Percentiles rank a stretch among this genome's conserved stretches.
Evolutionary conservation across 2,888 invertebrate species (phyloP).

Genomic region (Cartodere bifasciata): DNA sequence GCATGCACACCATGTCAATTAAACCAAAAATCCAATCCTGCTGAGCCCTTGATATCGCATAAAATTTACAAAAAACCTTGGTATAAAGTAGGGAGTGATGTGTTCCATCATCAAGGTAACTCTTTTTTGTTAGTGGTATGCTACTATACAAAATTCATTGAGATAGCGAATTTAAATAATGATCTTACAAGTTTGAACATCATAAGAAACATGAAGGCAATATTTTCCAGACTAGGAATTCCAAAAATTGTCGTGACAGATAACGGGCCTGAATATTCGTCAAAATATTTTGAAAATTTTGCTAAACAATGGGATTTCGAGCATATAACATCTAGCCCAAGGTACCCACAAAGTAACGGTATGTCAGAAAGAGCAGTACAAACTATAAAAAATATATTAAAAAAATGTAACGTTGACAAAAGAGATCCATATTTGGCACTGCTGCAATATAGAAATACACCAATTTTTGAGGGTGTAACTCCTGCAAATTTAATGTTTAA

Average conservation of each 20-base stretch:
- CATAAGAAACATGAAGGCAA: constrained; percentile 5
- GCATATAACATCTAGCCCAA: constrained; percentile 14
- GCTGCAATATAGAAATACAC: constrained; percentile 9
- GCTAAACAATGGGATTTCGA: constrained; percentile 13
- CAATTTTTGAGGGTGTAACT: too few relatives aligned
- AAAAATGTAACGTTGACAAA: constrained; percentile 8
- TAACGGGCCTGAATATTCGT: constrained; percentile 17
- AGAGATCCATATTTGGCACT: constrained; percentile 10
- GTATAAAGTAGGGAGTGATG: constrained; percentile 10
- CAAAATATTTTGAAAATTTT: constrained; percentile 15
- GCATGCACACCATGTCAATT: constrained; percentile 10
- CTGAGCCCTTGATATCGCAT: constrained; percentile 12
- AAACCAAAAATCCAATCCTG: constrained; percentile 8
- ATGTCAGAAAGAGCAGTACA: constrained; percentile 13
- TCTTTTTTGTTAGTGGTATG: constrained; percentile 2
- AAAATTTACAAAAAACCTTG: constrained; percentile 10
- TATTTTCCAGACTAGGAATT: constrained; percentile 13
- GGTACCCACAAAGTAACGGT: constrained; percentile 15
- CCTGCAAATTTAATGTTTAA: constrained; percentile 12
- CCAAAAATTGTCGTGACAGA: constrained; percentile 16
- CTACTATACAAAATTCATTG: constrained; percentile 9
- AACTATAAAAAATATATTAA: constrained; percentile 12
- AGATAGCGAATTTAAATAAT: constrained; percentile 6
- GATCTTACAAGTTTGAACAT: too few relatives aligned
- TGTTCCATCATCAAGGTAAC: constrained; percentile 8